Evolutionary conservation across 2,113 vertebrate genomes (phyloP).

Genomic region (Melanerpes formicivorus): DNA sequence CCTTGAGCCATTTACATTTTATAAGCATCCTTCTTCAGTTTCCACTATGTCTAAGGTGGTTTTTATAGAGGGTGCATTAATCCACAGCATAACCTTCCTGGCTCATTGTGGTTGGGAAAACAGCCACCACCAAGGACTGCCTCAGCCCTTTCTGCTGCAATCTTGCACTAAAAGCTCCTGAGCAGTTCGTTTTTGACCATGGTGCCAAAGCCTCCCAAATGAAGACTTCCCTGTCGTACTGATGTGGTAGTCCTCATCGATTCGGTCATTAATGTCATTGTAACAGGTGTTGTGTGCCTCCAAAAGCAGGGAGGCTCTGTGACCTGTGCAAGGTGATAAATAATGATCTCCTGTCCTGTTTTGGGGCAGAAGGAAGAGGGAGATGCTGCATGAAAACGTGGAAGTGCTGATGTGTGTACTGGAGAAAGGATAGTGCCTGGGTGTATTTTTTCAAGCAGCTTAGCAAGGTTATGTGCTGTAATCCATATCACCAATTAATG

Average conservation of each 20-base stretch:
- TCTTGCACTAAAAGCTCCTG: neutral
- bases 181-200: neutral
- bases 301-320: neutral
- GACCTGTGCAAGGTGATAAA: neutral
- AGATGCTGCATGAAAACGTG: neutral
- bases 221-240: neutral
- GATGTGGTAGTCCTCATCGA: neutral
- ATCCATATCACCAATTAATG: neutral
- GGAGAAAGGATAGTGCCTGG: neutral
- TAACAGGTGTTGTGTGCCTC: neutral
- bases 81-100: neutral
- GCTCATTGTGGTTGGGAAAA: neutral
- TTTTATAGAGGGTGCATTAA: neutral
- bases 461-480: neutral
- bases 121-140: neutral
- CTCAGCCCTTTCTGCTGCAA: neutral
- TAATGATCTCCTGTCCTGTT: neutral
- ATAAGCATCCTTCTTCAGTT: neutral
- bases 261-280: neutral
- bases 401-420: neutral
- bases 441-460: neutral
- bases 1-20: neutral
- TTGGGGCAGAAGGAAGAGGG: neutral
- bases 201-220: neutral
- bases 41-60: neutral